A percentile compares a stretch with the other conserved stretches of the same genome.
Evolutionary conservation across 1,140 invertebrate species (phyloP).

Genomic region (Nymphalis io): DNA sequence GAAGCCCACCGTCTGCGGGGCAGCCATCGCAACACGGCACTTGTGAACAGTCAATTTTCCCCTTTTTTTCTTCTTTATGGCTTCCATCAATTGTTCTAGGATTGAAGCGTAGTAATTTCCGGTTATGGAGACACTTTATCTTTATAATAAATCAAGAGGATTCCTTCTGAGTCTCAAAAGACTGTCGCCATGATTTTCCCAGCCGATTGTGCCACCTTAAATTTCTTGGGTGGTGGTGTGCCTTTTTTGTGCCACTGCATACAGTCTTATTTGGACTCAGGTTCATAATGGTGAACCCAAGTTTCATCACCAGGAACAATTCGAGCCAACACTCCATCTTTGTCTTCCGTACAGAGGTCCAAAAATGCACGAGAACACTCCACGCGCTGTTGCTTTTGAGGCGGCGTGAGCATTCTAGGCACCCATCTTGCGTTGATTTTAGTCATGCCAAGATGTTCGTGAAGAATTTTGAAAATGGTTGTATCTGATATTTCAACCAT

Average conservation of each 20-base stretch:
- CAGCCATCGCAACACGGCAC: slow-evolving; percentile 19
- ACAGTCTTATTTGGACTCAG: slow-evolving; percentile 44
- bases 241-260: slow-evolving; percentile 49
- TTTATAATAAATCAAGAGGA: neutral
- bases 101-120: neutral
- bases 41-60: neutral
- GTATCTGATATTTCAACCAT: too few relatives aligned
- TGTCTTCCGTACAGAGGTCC: neutral
- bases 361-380: slow-evolving; percentile 5
- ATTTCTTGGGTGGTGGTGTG: slow-evolving; percentile 43
- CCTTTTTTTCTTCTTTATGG: neutral
- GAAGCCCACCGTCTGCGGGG: too few relatives aligned
- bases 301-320: slow-evolving; percentile 1
- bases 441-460: too few relatives aligned
- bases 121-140: neutral
- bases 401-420: too few relatives aligned
- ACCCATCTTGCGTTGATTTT: too few relatives aligned
- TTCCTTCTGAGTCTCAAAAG: slow-evolving; percentile 41
- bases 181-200: slow-evolving; percentile 30
- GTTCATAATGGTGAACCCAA: slow-evolving; percentile 48
- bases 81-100: neutral
- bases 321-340: neutral
- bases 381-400: too few relatives aligned
- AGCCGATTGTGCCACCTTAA: slow-evolving; percentile 22
- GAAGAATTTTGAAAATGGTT: too few relatives aligned